Base-by-base conservation (phyloP, 2,113 vertebrate species). In the Gavia stellata region DNA sequence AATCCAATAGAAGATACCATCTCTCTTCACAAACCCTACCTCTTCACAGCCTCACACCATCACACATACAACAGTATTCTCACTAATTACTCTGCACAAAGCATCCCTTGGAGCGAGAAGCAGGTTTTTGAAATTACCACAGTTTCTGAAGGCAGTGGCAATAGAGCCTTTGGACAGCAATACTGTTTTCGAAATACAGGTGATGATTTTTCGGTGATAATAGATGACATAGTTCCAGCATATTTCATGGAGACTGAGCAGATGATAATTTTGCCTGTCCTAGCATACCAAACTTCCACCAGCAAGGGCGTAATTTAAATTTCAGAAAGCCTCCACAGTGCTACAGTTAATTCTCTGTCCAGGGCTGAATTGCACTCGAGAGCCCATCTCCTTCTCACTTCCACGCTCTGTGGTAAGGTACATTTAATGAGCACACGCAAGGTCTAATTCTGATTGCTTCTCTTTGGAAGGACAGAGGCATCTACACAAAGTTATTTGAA, bases 341-440 rank as follows among this genome's bases (percentile, higher is more conserved):
- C 25, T 50, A 23, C 17, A 49, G 42, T 17, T 25, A 75, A 33
- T 92, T 77, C 47, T 68, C 58, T 90, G 62, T 36, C 23, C 31
- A 33, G 14, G 8, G 55, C 33, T 45, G 62, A 80, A 50, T 6
- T 34, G 29, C 7, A 42, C 34, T 24, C 0, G 0, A 50, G 6
- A 68, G 24, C 8, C 53, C n/a, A 34, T 17, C 58, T 23, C 44
- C 12, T 81, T 44, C 59, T 50, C 19, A 21, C 14, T 85, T 62
- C 42, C 58, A 34, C 0, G 0, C 7, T 25, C 25, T 6, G 7
- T 45, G 28, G 33, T 36, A 56, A 75, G 14, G n/a, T 33, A 28
- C 52, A 34, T n/a, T 38, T 24, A 87, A 70, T 8, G 10, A 88
- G 14, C 26, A 21, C 36, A 8, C 3, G 18, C 73, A 53, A 72